Evolutionary conservation across 2,113 vertebrate genomes (phyloP).

Genomic region (Upupa epops): DNA sequence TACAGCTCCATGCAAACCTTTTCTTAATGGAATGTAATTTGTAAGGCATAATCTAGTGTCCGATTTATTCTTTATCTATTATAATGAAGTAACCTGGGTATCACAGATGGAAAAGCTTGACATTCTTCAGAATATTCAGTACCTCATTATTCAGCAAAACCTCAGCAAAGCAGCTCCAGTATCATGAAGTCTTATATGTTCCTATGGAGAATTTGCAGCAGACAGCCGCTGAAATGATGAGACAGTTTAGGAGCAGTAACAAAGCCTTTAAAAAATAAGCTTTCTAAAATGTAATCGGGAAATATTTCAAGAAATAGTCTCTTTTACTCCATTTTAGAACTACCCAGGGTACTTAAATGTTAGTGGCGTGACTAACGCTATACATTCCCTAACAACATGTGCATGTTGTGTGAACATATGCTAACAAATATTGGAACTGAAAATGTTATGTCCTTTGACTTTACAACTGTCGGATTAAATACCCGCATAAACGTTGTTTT

Average conservation of each 20-base stretch:
- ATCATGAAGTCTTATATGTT: not conserved
- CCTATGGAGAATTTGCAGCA: not conserved
- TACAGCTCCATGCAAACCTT: not conserved
- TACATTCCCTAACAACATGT: not conserved
- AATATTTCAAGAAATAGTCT: not conserved
- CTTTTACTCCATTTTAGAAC: not conserved
- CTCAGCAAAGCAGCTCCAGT: not conserved
- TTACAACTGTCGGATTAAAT: not conserved
- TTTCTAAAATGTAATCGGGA: not conserved
- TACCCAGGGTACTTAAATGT: not conserved
- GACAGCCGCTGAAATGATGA: not conserved
- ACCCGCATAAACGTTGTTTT: not conserved
- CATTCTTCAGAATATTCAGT: slow-evolving; percentile 12
- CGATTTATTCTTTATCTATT: not conserved
- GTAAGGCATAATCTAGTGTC: not conserved
- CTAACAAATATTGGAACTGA: not conserved
- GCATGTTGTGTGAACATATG: not conserved
- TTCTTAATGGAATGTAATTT: not conserved
- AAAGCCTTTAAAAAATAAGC: not conserved
- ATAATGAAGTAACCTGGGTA: not conserved
- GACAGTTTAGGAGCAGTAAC: not conserved
- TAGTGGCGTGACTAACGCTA: not conserved
- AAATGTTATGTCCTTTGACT: not conserved
- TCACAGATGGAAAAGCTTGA: slow-evolving; percentile 16
- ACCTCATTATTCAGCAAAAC: not conserved